Percentiles rank a stretch among this genome's conserved stretches.
phyloP scores from a whole-genome alignment of 2,113 vertebrate species.

The Agelaius tricolor region DNA sequence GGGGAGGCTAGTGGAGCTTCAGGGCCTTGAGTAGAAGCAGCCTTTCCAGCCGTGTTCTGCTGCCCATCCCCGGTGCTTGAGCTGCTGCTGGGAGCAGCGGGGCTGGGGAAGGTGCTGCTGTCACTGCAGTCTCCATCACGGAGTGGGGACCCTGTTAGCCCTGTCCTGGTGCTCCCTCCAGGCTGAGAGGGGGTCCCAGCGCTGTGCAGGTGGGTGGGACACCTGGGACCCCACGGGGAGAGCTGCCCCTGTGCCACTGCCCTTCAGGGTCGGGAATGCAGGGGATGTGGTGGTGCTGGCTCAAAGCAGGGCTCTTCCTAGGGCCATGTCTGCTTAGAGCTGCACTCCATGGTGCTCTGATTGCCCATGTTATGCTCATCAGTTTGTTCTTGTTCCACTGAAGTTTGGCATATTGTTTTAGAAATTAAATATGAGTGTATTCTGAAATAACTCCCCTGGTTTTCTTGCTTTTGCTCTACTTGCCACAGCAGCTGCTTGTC shows the following conservation, averaged over 20 bases:
- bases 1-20: neutral
- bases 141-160: fast-evolving
- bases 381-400: neutral
- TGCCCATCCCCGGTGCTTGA: fast-evolving
- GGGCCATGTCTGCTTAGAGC: neutral
- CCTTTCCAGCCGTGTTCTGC: neutral
- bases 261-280: too few relatives aligned
- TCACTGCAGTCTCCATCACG: fast-evolving
- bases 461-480: neutral
- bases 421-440: neutral
- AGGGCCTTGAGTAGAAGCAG: neutral
- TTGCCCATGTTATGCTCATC: neutral
- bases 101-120: neutral
- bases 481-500: neutral
- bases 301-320: neutral
- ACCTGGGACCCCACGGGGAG: fast-evolving
- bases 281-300: neutral
- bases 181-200: neutral
- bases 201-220: neutral
- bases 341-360: neutral
- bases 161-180: fast-evolving
- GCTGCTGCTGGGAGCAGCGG: neutral
- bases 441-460: neutral
- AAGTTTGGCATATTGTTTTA: neutral
- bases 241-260: neutral